Conservation (phyloP, 2,797 vertebrate species). For the Anguilla anguilla region DNA sequence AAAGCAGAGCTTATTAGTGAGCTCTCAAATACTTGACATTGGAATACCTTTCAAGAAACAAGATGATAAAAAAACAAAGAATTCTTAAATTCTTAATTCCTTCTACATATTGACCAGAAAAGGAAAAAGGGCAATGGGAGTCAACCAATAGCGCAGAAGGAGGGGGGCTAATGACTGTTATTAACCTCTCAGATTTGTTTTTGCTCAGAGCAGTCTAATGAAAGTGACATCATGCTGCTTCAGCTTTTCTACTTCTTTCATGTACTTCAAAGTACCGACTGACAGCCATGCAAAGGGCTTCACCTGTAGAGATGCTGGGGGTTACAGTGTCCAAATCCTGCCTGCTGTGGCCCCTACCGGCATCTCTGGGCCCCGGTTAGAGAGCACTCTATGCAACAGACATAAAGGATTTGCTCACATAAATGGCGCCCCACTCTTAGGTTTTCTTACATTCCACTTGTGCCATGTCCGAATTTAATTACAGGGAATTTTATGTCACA, state of each 20-base stretch:
- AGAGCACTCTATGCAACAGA: background rate
- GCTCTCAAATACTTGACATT: constrained; percentile 21
- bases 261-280: constrained; percentile 48
- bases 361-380: background rate
- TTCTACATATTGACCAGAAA: constrained; percentile 20
- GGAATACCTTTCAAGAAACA: constrained; percentile 27
- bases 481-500: background rate
- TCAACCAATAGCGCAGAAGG: constrained; percentile 44
- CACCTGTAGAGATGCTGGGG: constrained; percentile 37
- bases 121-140: background rate
- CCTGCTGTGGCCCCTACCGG: background rate
- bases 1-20: constrained; percentile 14
- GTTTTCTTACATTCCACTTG: background rate
- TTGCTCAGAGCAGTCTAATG: constrained; percentile 48
- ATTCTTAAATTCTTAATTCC: background rate
- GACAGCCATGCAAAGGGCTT: constrained; percentile 34
- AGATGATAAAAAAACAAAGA: constrained; percentile 45
- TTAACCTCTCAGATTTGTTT: constrained; percentile 48
- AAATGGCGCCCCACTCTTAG: background rate
- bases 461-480: background rate
- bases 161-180: constrained; percentile 44
- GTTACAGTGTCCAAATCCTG: background rate
- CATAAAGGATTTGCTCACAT: background rate
- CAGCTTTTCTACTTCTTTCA: constrained; percentile 31
- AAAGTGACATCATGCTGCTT: constrained; percentile 52